Base-by-base conservation (phyloP, 2,888 invertebrate genomes). In the Resseliella maxima region DNA sequence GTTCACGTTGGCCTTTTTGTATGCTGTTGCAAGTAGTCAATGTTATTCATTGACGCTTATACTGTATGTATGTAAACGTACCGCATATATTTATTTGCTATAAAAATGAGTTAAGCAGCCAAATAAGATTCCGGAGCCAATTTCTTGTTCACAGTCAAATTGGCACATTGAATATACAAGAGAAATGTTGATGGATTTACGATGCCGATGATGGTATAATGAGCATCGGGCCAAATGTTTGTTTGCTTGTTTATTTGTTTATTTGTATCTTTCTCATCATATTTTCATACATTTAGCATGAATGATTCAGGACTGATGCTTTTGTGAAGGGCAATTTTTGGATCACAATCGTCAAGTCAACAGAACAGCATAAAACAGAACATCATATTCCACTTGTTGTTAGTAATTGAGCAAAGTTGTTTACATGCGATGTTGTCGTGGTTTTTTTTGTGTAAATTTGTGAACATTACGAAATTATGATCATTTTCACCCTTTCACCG, bases 401-500 rank as follows among this genome's bases (percentile, higher is more conserved):
- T 59, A 24, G 24, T 59, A 24, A 24, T n/a, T 24, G 59, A 50
- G 24, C 41, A 31, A 72, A 72, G 31, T 35, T 72, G 31, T 72
- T 72, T 72, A 72, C 31, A 72, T 59, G n/a, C 72, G 31, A 0
- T 0, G 27, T 15, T n/a, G n/a, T 12, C 72, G 12, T 18, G 72
- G n/a, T 24, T n/a, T 2, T 59, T n/a, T 24, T n/a, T 59, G 59
- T 24, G 59, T 24, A 24, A 24, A 59, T 24, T n/a, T 24, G 24
- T 72, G 31, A 72, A 72, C 72, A 31, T 72, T 21, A 41, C 18
- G 72, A 72, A 72, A 72, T 15, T 31, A 72, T 72, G n/a, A 31
- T 31, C 31, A 72, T 31, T 72, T 72, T 72, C 72, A 31, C 15
- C 31, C 31, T 27, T n/a, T 72, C 15, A 12, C 72, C 72, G 2